Base-by-base conservation (phyloP, 2,797 vertebrate species). In the Etheostoma perlongum region DNA sequence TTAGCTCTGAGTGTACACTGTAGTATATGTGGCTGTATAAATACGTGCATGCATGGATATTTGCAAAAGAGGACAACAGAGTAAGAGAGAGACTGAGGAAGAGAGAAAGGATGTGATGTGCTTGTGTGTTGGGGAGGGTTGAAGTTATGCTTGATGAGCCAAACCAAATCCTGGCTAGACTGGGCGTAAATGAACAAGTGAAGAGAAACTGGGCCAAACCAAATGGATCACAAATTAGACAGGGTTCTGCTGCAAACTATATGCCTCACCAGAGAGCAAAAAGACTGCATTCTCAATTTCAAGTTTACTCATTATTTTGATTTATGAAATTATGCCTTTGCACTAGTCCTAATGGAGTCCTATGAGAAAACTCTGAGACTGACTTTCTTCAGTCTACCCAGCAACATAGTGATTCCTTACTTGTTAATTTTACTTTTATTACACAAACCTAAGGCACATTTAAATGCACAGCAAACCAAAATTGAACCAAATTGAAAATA, bases 121-220 rank as follows among this genome's bases (percentile, higher is more conserved):
- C 57, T 74, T 72, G 68, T 84, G 76, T 79, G 68, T 52, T 52
- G 36, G 64, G 79, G 71, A 82, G 55, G 73, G 51, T 78, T 69
- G 58, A 61, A 82, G 76, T 82, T 82, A 49, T 57, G 54, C 62
- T 84, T 73, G 72, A 89, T 78, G 78, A 86, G 88, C 88, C 86
- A 88, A 92, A 88, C 81, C 77, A 85, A 91, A 92, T 83, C 65
- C 72, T 84, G 82, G 77, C 76, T 67, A 74, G 79, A 85, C 79
- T 52, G 70, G 72, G 44, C 59, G 85, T 23, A 87, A 88, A 86
- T 82, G 71, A 90, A 86, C 83, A 86, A 89, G 87, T 84, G 54
- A 90, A 83, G 78, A 74, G 66, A 88, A 72, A 67, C 30, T 58
- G 75, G 58, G 89, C 88, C 85, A 89, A 88, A 82, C 74, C 76